Evolutionary conservation across 1,140 invertebrate genomes (phyloP), one percentile per base, ranked within the genome.

Genomic region (Plutomurus gul): DNA sequence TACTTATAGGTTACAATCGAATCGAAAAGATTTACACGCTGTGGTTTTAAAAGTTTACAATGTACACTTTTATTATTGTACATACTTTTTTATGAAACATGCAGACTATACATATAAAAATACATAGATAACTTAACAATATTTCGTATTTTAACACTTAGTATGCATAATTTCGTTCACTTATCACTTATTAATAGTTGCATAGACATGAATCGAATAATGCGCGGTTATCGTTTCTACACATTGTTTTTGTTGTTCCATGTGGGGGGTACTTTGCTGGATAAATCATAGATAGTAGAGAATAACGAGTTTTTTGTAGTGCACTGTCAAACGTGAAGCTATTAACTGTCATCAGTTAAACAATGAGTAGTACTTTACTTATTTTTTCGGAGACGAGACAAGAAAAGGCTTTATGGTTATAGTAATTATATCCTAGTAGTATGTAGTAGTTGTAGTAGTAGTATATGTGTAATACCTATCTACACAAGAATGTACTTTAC

Each of bases 21-120:
- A 51, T 51, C 47, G 47, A 51, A 49, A 51, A 51, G 20, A 22
- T 51, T 51, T 51, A 51, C 47, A 51, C 47, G 47, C 25, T 51
- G 47, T 30, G 36, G 30, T 65, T 30, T 65, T 65, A 65, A 65
- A 65, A 65, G 56, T 65, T 27, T 16, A 65, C 56, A 25, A 65
- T 65, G 56, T 65, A 65, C n/a, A n/a, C n/a, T n/a, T n/a, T 27
- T 65, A 65, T 8, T 43, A n/a, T n/a, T 60, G 27, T 65, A 65
- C 56, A 65, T 33, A 65, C 11, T 30, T 30, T 65, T 60, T 22
- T 65, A 65, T 65, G 56, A 33, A 65, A 30, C 25, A 65, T 65
- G 56, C 56, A 65, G 56, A 65, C 56, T 65, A 65, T 65, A 65
- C 56, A 65, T 65, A 65, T 65, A 65, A 65, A 65, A 65, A 65